phyloP scores from a whole-genome alignment of 2,797 vertebrate species.

The Simalia tracyae region DNA sequence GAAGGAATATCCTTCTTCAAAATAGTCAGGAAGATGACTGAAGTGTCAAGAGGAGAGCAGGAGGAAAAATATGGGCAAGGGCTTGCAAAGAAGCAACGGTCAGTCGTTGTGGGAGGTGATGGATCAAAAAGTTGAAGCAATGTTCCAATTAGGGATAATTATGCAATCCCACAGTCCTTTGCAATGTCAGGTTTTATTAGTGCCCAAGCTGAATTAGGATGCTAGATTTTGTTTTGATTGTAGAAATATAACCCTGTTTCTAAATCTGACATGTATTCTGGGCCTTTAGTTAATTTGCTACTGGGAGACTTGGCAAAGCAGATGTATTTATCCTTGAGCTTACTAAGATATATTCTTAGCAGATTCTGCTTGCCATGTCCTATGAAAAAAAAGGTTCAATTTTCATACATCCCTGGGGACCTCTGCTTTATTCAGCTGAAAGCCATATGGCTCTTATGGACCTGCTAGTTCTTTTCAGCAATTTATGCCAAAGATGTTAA shows the following conservation, averaged over 20 bases:
- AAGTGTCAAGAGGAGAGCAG: background rate
- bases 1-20: background rate
- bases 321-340: slow-evolving; percentile 2
- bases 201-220: background rate
- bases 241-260: slow-evolving; percentile 1
- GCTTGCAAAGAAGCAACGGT: background rate
- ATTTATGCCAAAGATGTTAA: background rate
- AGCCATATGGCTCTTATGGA: background rate
- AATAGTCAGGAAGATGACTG: background rate
- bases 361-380: background rate
- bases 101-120: background rate
- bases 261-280: background rate
- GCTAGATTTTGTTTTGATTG: slow-evolving; percentile 11
- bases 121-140: slow-evolving; percentile 1
- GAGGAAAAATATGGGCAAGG: background rate
- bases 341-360: background rate
- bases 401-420: background rate
- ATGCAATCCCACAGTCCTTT: slow-evolving; percentile 7
- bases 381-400: background rate
- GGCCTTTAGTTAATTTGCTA: background rate
- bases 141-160: slow-evolving; percentile 20
- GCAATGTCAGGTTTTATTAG: slow-evolving; percentile 15
- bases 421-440: background rate
- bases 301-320: slow-evolving; percentile 7
- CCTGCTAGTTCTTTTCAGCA: background rate